Conservation (phyloP, 2,797 vertebrate species). For the Gouania willdenowi region DNA sequence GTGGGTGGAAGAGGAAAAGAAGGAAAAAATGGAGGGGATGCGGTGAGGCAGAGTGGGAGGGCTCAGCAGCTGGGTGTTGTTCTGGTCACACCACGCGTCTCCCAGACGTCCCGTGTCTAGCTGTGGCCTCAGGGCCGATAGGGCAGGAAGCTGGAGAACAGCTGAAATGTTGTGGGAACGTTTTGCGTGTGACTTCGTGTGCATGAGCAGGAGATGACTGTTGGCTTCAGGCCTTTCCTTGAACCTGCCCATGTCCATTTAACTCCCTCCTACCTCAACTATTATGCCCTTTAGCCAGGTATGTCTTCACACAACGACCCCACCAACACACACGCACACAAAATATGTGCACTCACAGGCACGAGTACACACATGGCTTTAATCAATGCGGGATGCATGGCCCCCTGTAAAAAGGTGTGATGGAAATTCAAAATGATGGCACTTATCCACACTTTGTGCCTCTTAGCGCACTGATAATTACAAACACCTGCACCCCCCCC, state of each 20-base stretch:
- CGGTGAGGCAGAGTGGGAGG: conserved; percentile 24
- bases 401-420: conserved; percentile 78
- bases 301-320: conserved; percentile 40
- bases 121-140: conserved; percentile 65
- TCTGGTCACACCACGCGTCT: conserved; percentile 70
- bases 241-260: conserved; percentile 24
- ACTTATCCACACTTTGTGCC: conserved; percentile 82
- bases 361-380: conserved; percentile 69
- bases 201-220: conserved; percentile 41
- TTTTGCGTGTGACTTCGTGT: conserved; percentile 19
- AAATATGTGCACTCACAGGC: conserved; percentile 27
- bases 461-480: conserved; percentile 79
- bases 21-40: conserved; percentile 4
- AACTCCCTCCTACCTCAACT: conserved; percentile 51
- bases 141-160: conserved; percentile 71
- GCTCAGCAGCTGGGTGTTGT: conserved; percentile 64
- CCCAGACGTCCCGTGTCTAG: conserved; percentile 71
- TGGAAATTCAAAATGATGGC: conserved; percentile 81
- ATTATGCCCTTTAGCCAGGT: conserved; percentile 61
- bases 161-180: conserved; percentile 65
- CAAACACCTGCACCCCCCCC: conserved; percentile 75
- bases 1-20: conserved; percentile 1
- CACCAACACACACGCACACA: conserved; percentile 17
- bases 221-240: conserved; percentile 54
- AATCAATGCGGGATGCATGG: conserved; percentile 61